A percentile compares a stretch with the other conserved stretches of the same genome.
These are phyloP conservation scores for Rhabdornis inornatus DNA, from an alignment of 2,113 vertebrate species.

Conservation along the genomic window DNA sequence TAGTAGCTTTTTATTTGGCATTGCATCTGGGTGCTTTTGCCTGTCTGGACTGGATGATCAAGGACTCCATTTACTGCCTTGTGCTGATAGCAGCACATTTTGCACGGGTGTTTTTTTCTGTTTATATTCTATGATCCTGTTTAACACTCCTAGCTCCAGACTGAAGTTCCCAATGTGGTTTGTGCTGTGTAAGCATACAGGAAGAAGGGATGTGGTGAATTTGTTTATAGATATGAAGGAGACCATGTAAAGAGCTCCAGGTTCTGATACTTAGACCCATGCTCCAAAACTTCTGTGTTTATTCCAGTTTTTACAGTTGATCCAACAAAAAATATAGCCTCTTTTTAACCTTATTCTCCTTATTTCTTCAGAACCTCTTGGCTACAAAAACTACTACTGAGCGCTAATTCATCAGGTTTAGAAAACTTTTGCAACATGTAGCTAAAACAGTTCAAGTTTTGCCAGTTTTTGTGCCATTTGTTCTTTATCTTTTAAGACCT, in stretches of 20 bases:
- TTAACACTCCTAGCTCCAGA: neutral
- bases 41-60: neutral
- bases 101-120: neutral
- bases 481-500: slow-evolving; percentile 56
- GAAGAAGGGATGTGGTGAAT: neutral
- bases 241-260: neutral
- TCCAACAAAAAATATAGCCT: neutral
- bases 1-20: neutral
- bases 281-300: neutral
- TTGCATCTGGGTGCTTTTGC: neutral
- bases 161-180: neutral
- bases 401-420: neutral
- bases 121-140: neutral
- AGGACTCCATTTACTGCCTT: neutral
- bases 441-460: neutral
- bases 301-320: neutral
- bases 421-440: neutral
- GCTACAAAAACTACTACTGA: neutral
- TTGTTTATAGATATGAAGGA: neutral
- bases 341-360: neutral
- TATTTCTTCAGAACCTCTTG: neutral
- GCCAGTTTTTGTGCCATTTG: neutral
- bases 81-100: neutral
- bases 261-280: neutral
- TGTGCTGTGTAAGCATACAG: neutral